Percentiles rank a stretch among this genome's conserved stretches.
Evolutionary conservation across 2,888 invertebrate species (phyloP).

Genomic region (Dolichopus griseipennis): DNA sequence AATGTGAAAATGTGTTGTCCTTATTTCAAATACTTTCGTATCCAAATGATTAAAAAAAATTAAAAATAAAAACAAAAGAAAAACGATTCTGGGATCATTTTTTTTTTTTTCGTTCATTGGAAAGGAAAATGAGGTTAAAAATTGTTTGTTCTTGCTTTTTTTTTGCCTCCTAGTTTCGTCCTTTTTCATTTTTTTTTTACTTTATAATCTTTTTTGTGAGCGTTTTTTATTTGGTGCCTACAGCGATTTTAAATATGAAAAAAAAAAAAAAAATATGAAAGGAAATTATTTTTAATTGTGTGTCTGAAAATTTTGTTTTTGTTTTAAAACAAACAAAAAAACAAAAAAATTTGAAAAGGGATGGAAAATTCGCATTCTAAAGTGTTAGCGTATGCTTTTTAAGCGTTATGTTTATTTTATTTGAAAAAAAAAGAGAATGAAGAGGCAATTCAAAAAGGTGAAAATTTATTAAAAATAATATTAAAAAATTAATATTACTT

Average conservation of each 20-base stretch:
- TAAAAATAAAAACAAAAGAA: not conserved
- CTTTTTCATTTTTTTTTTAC: no score
- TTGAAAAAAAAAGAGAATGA: no score
- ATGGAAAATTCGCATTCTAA: not conserved
- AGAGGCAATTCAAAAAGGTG: no score
- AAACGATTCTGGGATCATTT: not conserved
- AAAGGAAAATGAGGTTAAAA: constrained; percentile 2
- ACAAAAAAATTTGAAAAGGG: not conserved
- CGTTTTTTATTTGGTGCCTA: not conserved
- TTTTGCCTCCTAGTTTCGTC: not conserved
- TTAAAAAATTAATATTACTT: no score
- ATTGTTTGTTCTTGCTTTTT: not conserved
- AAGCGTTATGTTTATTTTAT: no score
- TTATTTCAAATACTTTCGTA: not conserved
- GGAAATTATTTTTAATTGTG: not conserved
- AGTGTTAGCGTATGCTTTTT: not conserved
- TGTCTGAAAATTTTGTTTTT: not conserved
- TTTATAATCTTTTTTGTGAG: no score
- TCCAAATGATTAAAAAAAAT: not conserved
- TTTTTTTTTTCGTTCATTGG: no score
- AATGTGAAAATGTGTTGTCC: not conserved
- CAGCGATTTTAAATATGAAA: not conserved
- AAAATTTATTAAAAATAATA: no score
- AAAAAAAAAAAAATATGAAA: not conserved
- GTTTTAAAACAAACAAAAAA: no score